A percentile compares a stretch with the other conserved stretches of the same genome.
These are phyloP conservation scores for Capromys pilorides DNA, from an alignment of 2,797 vertebrate species.

Conservation along the genomic window DNA sequence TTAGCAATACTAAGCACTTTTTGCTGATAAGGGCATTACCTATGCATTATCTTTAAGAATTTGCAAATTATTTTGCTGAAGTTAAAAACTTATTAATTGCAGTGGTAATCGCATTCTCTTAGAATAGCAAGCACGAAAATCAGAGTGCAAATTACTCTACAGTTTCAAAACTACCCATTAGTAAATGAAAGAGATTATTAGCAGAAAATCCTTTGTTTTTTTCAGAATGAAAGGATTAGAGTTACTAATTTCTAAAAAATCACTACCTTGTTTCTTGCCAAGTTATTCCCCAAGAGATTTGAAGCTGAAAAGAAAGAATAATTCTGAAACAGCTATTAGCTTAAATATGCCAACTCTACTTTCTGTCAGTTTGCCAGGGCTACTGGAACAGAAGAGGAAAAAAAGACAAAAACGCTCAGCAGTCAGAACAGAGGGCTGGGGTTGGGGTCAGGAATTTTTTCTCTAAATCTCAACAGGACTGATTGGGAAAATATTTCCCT, in stretches of 20 bases:
- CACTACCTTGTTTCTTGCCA: conserved; percentile 41
- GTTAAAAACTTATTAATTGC: conserved; percentile 56
- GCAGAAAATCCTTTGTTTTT: conserved; percentile 58
- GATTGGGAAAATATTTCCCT: neutral
- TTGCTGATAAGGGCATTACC: conserved; percentile 63
- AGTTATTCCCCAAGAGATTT: conserved; percentile 57
- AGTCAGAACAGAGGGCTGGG: neutral
- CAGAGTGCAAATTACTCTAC: conserved; percentile 52
- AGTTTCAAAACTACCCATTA: conserved; percentile 53
- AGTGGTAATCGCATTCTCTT: conserved; percentile 36
- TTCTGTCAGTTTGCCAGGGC: neutral
- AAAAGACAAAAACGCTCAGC: neutral
- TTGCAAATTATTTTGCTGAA: conserved; percentile 69
- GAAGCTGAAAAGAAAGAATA: conserved; percentile 26
- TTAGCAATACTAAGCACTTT: conserved; percentile 64
- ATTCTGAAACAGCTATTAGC: conserved; percentile 40
- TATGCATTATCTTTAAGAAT: conserved; percentile 50
- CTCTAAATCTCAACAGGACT: neutral
- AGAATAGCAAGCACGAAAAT: conserved; percentile 59
- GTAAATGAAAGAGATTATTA: conserved; percentile 65
- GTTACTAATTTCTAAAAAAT: conserved; percentile 59
- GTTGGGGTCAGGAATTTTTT: fast-evolving
- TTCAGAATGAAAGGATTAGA: conserved; percentile 65
- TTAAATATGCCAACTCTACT: conserved; percentile 15
- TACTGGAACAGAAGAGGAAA: neutral